phyloP scores from a whole-genome alignment of 2,797 vertebrate species.

The Coluber constrictor region DNA sequence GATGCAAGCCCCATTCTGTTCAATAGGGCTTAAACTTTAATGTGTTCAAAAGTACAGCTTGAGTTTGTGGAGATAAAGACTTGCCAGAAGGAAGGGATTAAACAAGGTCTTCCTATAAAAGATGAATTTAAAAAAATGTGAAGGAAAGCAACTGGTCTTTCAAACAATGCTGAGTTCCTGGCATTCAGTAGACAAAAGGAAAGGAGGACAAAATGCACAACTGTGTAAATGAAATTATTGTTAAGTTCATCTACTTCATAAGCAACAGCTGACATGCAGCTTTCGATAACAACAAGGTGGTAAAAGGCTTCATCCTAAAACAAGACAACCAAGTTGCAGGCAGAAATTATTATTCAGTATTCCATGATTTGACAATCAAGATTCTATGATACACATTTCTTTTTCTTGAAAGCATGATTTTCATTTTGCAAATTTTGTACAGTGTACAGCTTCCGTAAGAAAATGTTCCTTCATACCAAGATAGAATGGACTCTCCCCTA shows the following conservation, averaged over 20 bases:
- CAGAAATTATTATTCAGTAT: not conserved
- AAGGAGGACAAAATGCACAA: not conserved
- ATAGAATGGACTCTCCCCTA: not conserved
- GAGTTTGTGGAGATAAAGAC: not conserved
- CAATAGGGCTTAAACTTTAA: not conserved
- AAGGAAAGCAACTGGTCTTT: not conserved
- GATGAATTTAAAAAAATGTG: not conserved
- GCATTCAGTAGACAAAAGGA: slow-evolving; percentile 41
- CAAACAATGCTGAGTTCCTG: slow-evolving; percentile 44
- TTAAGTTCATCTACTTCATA: slow-evolving; percentile 31
- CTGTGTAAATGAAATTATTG: slow-evolving; percentile 39
- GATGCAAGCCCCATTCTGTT: not conserved
- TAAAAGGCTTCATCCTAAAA: not conserved
- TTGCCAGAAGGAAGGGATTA: not conserved
- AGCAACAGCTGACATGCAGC: slow-evolving; percentile 1
- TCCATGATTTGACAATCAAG: not conserved
- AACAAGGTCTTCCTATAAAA: not conserved
- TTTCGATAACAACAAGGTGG: not conserved
- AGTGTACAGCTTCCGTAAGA: not conserved
- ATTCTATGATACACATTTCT: not conserved
- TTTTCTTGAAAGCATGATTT: not conserved
- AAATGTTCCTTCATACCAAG: not conserved
- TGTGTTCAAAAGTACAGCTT: not conserved
- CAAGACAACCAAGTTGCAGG: not conserved
- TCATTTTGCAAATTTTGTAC: not conserved